Evolutionary conservation across 1,140 invertebrate genomes (phyloP), one percentile per base, ranked within the genome.

Genomic region (Cydia splendana): DNA sequence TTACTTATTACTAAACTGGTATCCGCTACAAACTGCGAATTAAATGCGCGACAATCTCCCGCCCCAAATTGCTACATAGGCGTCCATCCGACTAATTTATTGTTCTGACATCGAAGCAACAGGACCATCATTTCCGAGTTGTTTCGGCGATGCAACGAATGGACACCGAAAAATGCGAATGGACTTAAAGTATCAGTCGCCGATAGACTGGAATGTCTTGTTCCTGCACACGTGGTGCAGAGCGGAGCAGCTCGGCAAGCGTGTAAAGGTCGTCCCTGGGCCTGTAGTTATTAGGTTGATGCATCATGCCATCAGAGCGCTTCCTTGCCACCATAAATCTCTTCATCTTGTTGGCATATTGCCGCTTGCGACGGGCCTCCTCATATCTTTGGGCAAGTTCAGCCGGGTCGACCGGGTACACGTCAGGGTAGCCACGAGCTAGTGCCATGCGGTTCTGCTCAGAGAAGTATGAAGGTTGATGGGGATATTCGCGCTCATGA

Each of bases 311-410:
- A 57, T 93, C 90, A 0, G 92, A 93, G 12, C 93, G 91, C 81
- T 94, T 94, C 78, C 91, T 86, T 6, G 93, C 90, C 4, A 94
- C 93, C 93, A 94, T 94, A 82, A 94, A 94, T 13, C 93, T 84
- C 79, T 94, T 94, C 85, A 92, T 88, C 75, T 91, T 92, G 79
- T 92, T 93, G 4, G 87, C 87, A 76, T 93, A 93, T 80, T 93
- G 91, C 79, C 91, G 88, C 80, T 94, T 94, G 77, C 93, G 92
- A 62, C 93, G 92, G 1, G 91, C 89, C 53, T 94, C 93, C 75
- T 93, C 88, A 75, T 92, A 92, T 38, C 90, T 86, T 34, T 91
- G 88, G 4, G 88, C 84, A 6, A 93, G 79, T 82, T 93, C 91
- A 71, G 89, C 87, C 3, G 91, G 87, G 67, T 87, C 88, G 0